Evolutionary conservation across 2,113 vertebrate species (phyloP).

Genomic region (Otolemur garnettii): DNA sequence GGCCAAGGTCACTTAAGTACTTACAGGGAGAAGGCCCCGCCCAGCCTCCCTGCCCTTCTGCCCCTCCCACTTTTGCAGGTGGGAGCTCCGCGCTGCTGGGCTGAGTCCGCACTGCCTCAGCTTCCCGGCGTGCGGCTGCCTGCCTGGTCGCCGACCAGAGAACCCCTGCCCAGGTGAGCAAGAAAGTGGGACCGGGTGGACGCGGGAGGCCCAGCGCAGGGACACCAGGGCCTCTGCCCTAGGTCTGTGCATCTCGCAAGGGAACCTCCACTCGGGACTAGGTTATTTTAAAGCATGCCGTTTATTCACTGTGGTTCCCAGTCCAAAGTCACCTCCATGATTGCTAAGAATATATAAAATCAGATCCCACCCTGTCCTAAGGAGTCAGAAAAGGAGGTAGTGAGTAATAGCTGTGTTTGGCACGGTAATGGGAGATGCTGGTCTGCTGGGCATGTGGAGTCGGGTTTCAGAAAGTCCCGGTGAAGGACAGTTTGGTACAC

Average conservation of each 20-base stretch:
- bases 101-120: background rate
- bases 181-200: background rate
- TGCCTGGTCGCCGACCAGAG: background rate
- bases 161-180: background rate
- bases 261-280: background rate
- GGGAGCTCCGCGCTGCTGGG: background rate
- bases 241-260: background rate
- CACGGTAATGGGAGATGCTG: background rate
- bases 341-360: background rate
- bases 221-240: background rate
- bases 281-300: background rate
- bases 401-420: background rate
- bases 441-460: background rate
- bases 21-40: background rate
- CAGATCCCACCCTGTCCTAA: background rate
- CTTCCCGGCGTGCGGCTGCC: accelerated
- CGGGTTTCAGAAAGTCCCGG: background rate
- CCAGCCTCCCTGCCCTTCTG: background rate
- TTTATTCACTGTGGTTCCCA: background rate
- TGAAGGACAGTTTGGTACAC: background rate
- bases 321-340: background rate
- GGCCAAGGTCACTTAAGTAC: background rate
- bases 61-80: background rate
- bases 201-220: background rate
- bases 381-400: background rate